Evolutionary conservation across 2,113 vertebrate species (phyloP).

Genomic region (Nasalis larvatus): DNA sequence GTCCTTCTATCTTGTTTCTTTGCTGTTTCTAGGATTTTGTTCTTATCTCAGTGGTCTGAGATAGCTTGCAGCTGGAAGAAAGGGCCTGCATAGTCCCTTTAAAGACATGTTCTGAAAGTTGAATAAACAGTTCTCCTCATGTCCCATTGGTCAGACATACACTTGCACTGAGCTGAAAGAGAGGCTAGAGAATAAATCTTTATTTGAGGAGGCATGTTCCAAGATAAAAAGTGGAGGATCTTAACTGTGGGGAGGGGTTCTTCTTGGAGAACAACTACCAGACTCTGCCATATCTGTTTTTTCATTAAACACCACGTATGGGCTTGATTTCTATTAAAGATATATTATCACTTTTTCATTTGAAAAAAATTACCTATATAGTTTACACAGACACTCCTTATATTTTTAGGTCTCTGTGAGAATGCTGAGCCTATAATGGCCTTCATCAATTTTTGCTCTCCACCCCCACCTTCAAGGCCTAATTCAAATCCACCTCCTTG

Average conservation of each 20-base stretch:
- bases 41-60: not conserved
- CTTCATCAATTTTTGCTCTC: not conserved
- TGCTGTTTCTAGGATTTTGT: not conserved
- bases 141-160: not conserved
- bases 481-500: not conserved
- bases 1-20: not conserved
- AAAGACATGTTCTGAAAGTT: not conserved
- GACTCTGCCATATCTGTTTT: not conserved
- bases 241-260: not conserved
- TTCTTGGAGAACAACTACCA: not conserved
- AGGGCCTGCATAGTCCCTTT: not conserved
- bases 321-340: not conserved
- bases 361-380: not conserved
- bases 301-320: not conserved
- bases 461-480: not conserved
- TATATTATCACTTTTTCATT: not conserved
- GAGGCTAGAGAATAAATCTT: not conserved
- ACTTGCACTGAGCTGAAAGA: not conserved
- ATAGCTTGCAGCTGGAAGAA: not conserved
- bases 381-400: not conserved
- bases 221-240: not conserved
- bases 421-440: not conserved
- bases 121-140: not conserved
- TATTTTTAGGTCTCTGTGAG: not conserved
- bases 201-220: not conserved